Evolutionary conservation across 2,888 invertebrate genomes (phyloP).

Genomic region (Drosophila anceps): DNA sequence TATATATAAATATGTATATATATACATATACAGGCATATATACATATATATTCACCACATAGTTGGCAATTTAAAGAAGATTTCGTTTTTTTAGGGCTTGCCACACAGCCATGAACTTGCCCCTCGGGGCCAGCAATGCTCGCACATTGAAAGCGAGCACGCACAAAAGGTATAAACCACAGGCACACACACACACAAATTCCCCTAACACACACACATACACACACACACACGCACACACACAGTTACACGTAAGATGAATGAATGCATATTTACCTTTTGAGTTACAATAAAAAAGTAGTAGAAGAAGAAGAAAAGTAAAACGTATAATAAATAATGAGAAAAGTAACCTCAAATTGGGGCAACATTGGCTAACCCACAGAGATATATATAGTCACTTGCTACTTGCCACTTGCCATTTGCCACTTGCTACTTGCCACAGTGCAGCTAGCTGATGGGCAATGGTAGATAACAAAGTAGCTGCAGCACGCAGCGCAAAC

Average conservation of each 20-base stretch:
- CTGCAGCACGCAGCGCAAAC: constrained; percentile 56
- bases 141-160: constrained; percentile 43
- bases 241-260: constrained; percentile 35
- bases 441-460: constrained; percentile 24
- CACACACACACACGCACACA: constrained; percentile 13
- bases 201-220: constrained; percentile 11
- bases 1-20: not conserved
- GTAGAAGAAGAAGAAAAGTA: not conserved
- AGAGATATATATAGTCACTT: constrained; percentile 24
- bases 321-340: constrained; percentile 27
- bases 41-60: constrained; percentile 24
- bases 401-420: constrained; percentile 25
- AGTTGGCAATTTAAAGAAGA: constrained; percentile 41
- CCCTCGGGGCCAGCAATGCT: constrained; percentile 29
- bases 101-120: constrained; percentile 22
- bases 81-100: constrained; percentile 27
- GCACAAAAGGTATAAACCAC: constrained; percentile 73
- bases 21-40: not conserved
- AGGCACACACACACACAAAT: constrained; percentile 14
- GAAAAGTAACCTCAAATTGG: constrained; percentile 67
- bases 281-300: constrained; percentile 35
- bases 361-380: constrained; percentile 68
- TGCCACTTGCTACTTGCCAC: constrained; percentile 14
- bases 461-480: constrained; percentile 71
- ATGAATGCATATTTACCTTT: constrained; percentile 77